phyloP scores from a whole-genome alignment of 2,888 invertebrate genomes.

The Pammene fasciana region DNA sequence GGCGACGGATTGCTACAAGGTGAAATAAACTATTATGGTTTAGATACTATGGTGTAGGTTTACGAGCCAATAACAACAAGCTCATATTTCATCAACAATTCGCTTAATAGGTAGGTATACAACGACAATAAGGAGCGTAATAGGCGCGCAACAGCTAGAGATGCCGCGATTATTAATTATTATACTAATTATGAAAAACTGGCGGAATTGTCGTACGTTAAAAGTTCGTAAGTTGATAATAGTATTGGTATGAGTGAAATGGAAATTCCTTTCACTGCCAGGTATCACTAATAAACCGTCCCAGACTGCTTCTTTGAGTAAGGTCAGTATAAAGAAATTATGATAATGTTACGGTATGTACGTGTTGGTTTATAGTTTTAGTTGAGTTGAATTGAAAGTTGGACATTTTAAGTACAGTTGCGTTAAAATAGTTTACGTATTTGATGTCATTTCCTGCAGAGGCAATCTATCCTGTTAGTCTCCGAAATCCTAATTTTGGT shows the following conservation, averaged over 20 bases:
- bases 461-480: too few relatives aligned
- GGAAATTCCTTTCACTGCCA: conserved; percentile 11
- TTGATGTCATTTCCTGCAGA: not conserved
- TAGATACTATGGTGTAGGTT: not conserved
- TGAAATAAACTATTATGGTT: conserved; percentile 5
- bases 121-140: too few relatives aligned
- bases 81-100: not conserved
- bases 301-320: not conserved
- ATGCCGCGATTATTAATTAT: too few relatives aligned
- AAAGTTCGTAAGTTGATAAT: too few relatives aligned
- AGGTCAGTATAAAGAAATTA: conserved; percentile 6
- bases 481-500: too few relatives aligned
- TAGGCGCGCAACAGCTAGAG: too few relatives aligned
- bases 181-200: too few relatives aligned
- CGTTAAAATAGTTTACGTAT: not conserved
- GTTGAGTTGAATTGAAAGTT: not conserved
- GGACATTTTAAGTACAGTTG: not conserved
- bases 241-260: too few relatives aligned
- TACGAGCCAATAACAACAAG: not conserved
- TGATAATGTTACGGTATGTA: conserved; percentile 11
- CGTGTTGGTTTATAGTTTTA: not conserved
- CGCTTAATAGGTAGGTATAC: not conserved
- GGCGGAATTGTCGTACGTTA: too few relatives aligned
- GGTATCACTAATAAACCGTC: not conserved
- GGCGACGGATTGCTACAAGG: conserved; percentile 13